These are phyloP conservation scores for Fratercula arctica DNA, from an alignment of 2,797 vertebrate species.

Conservation along the genomic window DNA sequence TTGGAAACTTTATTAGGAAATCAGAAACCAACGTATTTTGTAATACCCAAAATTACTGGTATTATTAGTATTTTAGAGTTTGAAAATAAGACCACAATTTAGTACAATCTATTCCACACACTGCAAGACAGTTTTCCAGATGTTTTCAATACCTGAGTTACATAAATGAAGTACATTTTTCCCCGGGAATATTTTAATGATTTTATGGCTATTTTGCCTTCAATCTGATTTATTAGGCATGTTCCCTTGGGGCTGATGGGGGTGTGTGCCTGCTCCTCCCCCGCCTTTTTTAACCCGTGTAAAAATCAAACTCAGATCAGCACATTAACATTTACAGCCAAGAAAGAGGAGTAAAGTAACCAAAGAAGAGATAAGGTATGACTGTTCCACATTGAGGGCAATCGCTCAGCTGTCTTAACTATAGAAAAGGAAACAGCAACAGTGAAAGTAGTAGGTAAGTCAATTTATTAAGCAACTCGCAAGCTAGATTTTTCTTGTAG, in stretches of 20 bases:
- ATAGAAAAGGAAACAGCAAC: background rate
- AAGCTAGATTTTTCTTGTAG: background rate
- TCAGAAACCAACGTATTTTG: background rate
- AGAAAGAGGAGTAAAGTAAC: background rate
- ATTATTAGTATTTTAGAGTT: background rate
- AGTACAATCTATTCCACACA: background rate
- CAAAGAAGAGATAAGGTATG: background rate
- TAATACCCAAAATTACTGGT: background rate
- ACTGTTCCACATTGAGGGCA: background rate
- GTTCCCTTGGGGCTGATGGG: background rate
- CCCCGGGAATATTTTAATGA: background rate
- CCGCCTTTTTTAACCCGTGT: background rate
- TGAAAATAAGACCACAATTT: background rate
- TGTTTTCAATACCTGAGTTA: background rate
- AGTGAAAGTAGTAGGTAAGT: background rate
- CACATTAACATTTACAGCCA: background rate
- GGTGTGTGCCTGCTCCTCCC: background rate
- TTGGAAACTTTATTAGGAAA: background rate
- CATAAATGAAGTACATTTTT: background rate
- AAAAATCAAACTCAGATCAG: background rate
- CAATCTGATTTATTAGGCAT: background rate
- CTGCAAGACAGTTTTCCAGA: background rate
- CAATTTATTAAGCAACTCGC: background rate
- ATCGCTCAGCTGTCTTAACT: background rate
- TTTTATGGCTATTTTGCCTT: background rate